Percentiles rank a stretch among this genome's conserved stretches.
These are phyloP conservation scores for Strix aluco DNA, from an alignment of 2,113 vertebrate genomes.

Conservation along the genomic window DNA sequence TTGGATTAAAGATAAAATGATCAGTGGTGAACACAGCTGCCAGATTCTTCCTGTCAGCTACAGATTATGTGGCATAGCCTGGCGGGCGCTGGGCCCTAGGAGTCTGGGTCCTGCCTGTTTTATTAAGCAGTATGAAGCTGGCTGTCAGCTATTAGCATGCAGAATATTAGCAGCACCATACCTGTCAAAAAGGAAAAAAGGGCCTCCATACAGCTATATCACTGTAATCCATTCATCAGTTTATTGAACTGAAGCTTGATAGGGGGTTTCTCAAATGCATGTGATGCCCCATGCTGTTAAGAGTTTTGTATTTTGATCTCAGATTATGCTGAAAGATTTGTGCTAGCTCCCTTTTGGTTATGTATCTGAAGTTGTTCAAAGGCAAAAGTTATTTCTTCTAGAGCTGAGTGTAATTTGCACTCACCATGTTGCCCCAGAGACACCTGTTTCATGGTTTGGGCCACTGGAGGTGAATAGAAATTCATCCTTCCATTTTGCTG, in stretches of 20 bases:
- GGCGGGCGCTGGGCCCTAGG: not conserved
- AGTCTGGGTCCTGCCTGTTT: constrained; percentile 26
- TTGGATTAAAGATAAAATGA: not conserved
- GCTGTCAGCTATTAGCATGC: constrained; percentile 10
- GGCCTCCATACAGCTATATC: not conserved
- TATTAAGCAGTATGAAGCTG: not conserved
- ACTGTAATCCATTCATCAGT: constrained; percentile 27
- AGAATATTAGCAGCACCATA: constrained; percentile 15
- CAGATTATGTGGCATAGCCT: not conserved
- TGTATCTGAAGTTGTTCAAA: constrained; percentile 14
- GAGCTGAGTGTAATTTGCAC: not conserved
- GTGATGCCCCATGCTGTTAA: not conserved
- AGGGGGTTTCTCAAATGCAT: not conserved
- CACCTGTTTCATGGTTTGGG: not conserved
- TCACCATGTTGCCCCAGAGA: not conserved
- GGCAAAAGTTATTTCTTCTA: not conserved
- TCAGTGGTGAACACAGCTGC: not conserved
- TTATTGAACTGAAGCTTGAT: constrained; percentile 37
- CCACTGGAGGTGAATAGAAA: not conserved
- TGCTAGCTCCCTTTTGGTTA: not conserved
- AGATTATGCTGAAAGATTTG: constrained; percentile 36
- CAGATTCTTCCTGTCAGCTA: not conserved
- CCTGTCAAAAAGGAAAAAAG: constrained; percentile 11
- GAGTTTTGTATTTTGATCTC: constrained; percentile 44
- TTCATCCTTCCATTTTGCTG: not conserved